Percentiles rank a stretch among this genome's conserved stretches.
These are phyloP conservation scores for Ursus arctos DNA, from an alignment of 2,113 vertebrate genomes.

Conservation along the genomic window DNA sequence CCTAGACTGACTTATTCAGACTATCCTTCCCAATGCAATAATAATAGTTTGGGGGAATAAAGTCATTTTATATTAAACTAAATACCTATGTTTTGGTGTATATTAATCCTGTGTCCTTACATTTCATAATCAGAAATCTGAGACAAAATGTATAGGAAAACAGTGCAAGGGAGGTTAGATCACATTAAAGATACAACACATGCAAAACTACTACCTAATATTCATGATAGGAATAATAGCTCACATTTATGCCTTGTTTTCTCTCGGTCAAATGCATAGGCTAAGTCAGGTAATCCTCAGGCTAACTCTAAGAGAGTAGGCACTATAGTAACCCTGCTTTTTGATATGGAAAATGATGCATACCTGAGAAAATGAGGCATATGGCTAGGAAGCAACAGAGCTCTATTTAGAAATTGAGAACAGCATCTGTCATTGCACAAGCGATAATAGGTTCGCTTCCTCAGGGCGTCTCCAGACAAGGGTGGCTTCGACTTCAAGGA, in stretches of 20 bases:
- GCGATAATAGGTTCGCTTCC: background rate
- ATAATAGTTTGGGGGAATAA: background rate
- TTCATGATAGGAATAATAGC: background rate
- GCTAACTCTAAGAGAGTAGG: background rate
- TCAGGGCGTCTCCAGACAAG: background rate
- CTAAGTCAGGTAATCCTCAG: background rate
- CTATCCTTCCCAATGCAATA: background rate
- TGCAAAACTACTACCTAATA: background rate
- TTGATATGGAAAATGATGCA: background rate
- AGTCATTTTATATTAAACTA: background rate
- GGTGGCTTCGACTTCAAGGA: background rate
- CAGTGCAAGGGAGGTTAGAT: background rate
- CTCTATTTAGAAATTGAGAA: constrained; percentile 19
- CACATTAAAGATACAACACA: background rate
- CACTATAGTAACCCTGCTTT: background rate
- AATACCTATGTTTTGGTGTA: background rate
- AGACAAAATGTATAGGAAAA: constrained; percentile 3
- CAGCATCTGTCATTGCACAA: background rate
- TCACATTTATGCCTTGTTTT: background rate
- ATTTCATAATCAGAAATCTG: background rate
- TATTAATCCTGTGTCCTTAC: background rate
- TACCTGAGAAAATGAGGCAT: background rate
- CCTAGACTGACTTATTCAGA: constrained; percentile 44
- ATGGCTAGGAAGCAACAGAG: background rate
- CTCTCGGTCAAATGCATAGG: background rate